phyloP scores from a whole-genome alignment of 2,113 vertebrate species.

The Cygnus buccinator region DNA sequence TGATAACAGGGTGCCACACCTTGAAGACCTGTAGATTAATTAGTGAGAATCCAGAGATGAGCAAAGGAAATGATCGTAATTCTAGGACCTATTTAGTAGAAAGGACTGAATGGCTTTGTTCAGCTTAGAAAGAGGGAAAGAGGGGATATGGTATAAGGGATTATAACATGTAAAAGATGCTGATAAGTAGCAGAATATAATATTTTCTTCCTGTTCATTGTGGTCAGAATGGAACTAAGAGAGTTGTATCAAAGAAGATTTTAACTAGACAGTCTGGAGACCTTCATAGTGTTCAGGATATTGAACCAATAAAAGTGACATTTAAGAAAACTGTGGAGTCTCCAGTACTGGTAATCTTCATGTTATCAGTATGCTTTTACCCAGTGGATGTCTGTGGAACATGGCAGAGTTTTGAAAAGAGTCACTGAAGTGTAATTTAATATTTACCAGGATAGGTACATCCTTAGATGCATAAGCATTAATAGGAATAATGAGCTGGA shows the following conservation, averaged over 20 bases:
- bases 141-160: neutral
- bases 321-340: neutral
- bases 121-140: neutral
- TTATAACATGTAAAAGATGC: neutral
- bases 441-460: neutral
- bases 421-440: neutral
- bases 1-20: neutral
- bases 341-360: neutral
- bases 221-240: neutral
- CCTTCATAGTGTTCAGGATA: rapidly evolving
- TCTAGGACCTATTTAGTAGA: neutral
- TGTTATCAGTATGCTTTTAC: neutral
- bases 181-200: neutral
- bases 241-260: neutral
- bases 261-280: neutral
- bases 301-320: neutral
- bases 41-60: neutral
- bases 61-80: rapidly evolving
- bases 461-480: neutral
- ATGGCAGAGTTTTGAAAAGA: neutral
- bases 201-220: neutral
- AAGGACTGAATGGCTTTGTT: neutral
- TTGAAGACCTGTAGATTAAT: neutral
- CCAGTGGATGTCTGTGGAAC: neutral
- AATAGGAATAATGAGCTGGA: neutral